Evolutionary conservation across 2,797 vertebrate species (phyloP), one percentile per base, ranked within the genome.

Genomic region (Potorous gilbertii): DNA sequence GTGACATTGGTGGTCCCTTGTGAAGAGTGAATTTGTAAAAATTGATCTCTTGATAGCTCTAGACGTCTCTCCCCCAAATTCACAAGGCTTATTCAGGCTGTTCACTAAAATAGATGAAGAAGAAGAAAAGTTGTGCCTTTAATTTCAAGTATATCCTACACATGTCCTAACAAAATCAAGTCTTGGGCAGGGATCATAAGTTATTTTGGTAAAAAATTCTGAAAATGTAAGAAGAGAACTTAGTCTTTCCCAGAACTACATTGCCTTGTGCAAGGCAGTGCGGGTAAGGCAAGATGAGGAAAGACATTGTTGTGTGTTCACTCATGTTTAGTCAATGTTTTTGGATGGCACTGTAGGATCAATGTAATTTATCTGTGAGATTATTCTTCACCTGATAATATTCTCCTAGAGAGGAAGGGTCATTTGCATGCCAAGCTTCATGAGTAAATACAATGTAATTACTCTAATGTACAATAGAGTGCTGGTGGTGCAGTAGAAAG

Each of bases 21-120:
- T 74, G 56, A 92, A 96, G 34, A 62, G 13, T n/a, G 90, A 90
- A 81, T 92, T 31, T 94, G 94, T 93, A 93, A 52, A 55, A 40
- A 92, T 55, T 94, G 90, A 96, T 92, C 95, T 95, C 52, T 55
- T 56, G 90, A 94, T 95, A 96, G 92, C 95, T 93, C 95, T 93
- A 96, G 95, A 93, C 87, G 91, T 95, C 50, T 81, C n/a, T 46
- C 8, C n/a, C 18, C 9, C 12, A n/a, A 90, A 94, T 81, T 87
- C 96, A 56, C 90, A 54, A 57, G 21, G 66, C n/a, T 93, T 55
- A 27, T 56, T 57, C 28, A 54, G 3, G 90, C 54, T 94, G 94
- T 90, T 95, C 52, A 46, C 56, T 46, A 21, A 34, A 96, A 95
- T 66, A 28, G 55, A 92, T 92, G 46, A 57, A 91, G 91, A 96